phyloP scores from a whole-genome alignment of 2,113 vertebrate species.

The Argyrosomus japonicus region DNA sequence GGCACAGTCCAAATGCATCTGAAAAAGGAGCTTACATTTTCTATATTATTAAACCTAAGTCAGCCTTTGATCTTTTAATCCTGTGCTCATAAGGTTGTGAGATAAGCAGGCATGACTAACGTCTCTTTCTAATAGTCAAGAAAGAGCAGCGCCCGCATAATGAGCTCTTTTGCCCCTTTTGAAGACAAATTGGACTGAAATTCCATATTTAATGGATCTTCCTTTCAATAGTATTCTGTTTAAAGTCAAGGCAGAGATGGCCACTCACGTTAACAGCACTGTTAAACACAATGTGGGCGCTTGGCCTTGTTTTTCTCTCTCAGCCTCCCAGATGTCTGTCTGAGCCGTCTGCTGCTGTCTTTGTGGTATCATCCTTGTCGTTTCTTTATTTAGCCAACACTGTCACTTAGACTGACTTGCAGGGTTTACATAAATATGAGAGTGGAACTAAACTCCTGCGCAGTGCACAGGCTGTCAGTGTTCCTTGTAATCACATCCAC shows the following conservation, averaged over 20 bases:
- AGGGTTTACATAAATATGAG: slow-evolving; percentile 41
- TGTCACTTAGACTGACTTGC: slow-evolving; percentile 41
- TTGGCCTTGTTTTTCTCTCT: slow-evolving; percentile 49
- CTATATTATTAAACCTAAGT: slow-evolving; percentile 92
- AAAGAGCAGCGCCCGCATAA: slow-evolving; percentile 89
- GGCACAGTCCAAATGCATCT: slow-evolving; percentile 81
- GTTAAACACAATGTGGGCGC: slow-evolving; percentile 36
- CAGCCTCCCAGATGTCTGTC: slow-evolving; percentile 48
- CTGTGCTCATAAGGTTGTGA: slow-evolving; percentile 95
- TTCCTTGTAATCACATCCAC: slow-evolving; percentile 46
- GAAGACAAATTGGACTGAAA: slow-evolving; percentile 87
- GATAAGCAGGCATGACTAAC: slow-evolving; percentile 96
- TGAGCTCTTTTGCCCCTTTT: slow-evolving; percentile 87
- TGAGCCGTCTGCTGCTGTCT: slow-evolving; percentile 50
- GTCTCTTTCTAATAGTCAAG: slow-evolving; percentile 92
- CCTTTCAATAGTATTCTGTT: slow-evolving; percentile 75
- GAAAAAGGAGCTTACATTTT: slow-evolving; percentile 89
- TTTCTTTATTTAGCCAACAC: slow-evolving; percentile 57
- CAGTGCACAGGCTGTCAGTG: slow-evolving; percentile 20
- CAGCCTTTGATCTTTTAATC: slow-evolving; percentile 99
- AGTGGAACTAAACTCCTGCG: slow-evolving; percentile 25
- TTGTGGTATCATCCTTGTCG: slow-evolving; percentile 41
- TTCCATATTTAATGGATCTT: slow-evolving; percentile 85
- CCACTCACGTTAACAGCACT: slow-evolving; percentile 38
- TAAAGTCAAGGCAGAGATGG: slow-evolving; percentile 65